Percentiles rank a stretch among this genome's conserved stretches.
These are phyloP conservation scores for Aphodius sticticus DNA, from an alignment of 2,888 invertebrate species.

Conservation along the genomic window DNA sequence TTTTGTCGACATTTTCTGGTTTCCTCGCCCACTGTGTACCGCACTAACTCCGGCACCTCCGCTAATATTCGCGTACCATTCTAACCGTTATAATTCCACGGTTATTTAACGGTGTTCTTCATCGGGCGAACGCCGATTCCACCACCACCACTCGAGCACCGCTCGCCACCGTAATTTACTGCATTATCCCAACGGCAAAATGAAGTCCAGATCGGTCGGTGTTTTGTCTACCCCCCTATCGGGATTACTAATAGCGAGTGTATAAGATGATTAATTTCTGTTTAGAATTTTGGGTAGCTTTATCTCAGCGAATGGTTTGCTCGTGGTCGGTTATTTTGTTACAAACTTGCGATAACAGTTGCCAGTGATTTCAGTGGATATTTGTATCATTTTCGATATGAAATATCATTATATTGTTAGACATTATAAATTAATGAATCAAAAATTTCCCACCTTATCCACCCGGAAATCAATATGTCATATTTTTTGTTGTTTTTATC, in stretches of 20 bases:
- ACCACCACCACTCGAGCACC: background rate
- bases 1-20: no score
- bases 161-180: background rate
- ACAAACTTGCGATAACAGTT: background rate
- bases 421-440: no score
- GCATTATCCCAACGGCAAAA: background rate
- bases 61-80: background rate
- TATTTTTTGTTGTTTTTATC: no score
- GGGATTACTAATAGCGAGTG: background rate
- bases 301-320: background rate
- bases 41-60: background rate
- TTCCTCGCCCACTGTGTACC: background rate
- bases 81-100: background rate
- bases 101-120: slow-evolving; percentile 4
- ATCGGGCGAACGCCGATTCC: background rate
- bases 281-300: background rate
- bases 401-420: no score
- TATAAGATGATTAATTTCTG: background rate
- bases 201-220: background rate
- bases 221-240: background rate
- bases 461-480: no score
- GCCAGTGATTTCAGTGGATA: background rate
- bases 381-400: no score
- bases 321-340: background rate
- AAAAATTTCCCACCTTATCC: no score